Evolutionary conservation across 1,140 invertebrate species (phyloP), one percentile per base, ranked within the genome.

Genomic region (Spodoptera litura): DNA sequence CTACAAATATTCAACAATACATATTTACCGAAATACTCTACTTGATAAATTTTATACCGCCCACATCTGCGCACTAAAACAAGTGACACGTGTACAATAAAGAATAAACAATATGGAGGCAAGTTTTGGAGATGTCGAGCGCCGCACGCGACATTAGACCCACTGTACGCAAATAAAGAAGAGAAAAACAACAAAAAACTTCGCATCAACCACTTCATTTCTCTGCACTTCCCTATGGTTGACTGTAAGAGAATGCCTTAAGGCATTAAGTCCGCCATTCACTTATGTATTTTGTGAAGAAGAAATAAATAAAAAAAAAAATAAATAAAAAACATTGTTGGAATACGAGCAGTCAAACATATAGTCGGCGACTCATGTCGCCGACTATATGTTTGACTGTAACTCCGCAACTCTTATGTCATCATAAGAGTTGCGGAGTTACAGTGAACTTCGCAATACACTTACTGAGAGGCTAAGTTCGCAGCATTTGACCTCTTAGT

Each of bases 381-480:
- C n/a, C n/a, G n/a, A n/a, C n/a, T n/a, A n/a, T n/a, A n/a, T n/a
- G n/a, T n/a, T n/a, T n/a, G n/a, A 38, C 77, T 85, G 79, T 52
- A 68, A 81, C 82, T 86, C 78, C 62, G 53, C 71, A 59, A 81
- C 77, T 80, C 62, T 81, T 78, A 49, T 83, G 66, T 81, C 78
- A 78, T 58, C 66, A 83, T 49, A 78, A 81, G 62, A 80, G 77
- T 81, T 59, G 71, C 53, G 62, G 78, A 86, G 82, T 81, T 68
- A 52, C 79, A 85, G 77, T 38, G 80, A 86, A 88, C 84, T 88
- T 86, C 53, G 79, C 85, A 85, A 87, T 88, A 87, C 80, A 86
- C 79, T 87, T 85, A 83, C 84, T 78, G 78, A 81, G 75, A 70
- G 80, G 78, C 78, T 74, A 85, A 87, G 85, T 87, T 85, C 77